Base-by-base conservation (phyloP, 2,888 invertebrate genomes). In the Ochropacha duplaris region DNA sequence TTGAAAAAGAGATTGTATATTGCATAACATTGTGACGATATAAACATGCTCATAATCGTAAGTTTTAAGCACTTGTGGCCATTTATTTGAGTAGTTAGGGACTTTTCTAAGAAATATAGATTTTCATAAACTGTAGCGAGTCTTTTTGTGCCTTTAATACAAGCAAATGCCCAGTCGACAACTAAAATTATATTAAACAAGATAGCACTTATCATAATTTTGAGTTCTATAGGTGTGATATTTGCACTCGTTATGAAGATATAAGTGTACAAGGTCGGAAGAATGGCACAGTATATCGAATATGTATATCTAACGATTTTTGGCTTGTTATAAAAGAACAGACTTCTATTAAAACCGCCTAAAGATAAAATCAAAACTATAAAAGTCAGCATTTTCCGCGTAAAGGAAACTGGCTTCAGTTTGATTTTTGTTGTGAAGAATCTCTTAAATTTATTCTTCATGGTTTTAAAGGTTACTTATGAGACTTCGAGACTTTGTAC, bases 301-400 rank as follows among this genome's bases (percentile, higher is more conserved):
- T 54, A 55, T 5, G 22, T 12, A 3, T n/a, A 24, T 26, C 34
- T 49, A 8, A 55, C 9, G 2, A 56, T 11, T 26, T 56, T 56
- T n/a, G 50, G 19, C 12, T 56, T 36, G 1, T 24, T 44, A 12
- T 56, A 44, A 26, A 56, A 51, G 1, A 26, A 51, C 1, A 56
- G 8, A 1, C 50, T 36, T 28, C 54, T 55, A 44, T 58, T 34
- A 12, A 52, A 34, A 31, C 55, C 26, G 14, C 55, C 52, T 0
- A 56, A 3, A 12, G 50, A 14, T 26, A 56, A 12, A 6, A 55
- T 22, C 8, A 49, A 14, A 3, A 56, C 52, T 19, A 12, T 51
- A 2, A 22, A 5, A 11, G 14, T 22, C 2, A 55, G 4, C 1
- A 22, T 39, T 28, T 31, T 44, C 8, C 44, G 44, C 9, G n/a